Base-by-base conservation (phyloP, 2,113 vertebrate species). In the Cranoglanis bouderius region DNA sequence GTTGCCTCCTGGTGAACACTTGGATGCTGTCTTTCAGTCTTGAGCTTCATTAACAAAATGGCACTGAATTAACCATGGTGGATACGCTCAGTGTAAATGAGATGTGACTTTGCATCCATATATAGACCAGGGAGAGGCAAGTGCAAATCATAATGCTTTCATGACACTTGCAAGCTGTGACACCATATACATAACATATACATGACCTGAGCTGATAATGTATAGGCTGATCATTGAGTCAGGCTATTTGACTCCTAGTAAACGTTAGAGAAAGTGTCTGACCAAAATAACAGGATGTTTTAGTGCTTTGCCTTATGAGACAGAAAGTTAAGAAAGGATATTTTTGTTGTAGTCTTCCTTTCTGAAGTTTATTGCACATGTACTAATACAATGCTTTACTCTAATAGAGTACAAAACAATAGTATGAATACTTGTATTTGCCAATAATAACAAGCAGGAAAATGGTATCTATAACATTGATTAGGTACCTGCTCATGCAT, bases 121-220 rank as follows among this genome's bases (percentile, higher is more conserved):
- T 89, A 72, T 91, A 87, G 82, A 85, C n/a, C 43, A 49, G 29
- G 26, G 61, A 55, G 35, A 89, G 85, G 35, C 26, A 38, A 86
- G 43, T 88, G 82, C 84, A 86, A 85, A 82, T 88, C 70, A 86
- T 83, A 13, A 88, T 89, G 91, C 83, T 91, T 91, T 85, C 88
- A 87, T 93, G 86, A 90, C 67, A 84, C 91, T 92, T 91, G 91
- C 90, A 87, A 84, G 63, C 53, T 89, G 61, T 84, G 74, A 89
- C 91, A 93, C 89, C 70, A 72, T 53, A 87, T 85, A 89, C 81
- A 85, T 92, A 93, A 55, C 74, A 32, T 35, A 57, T 65, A 88
- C 90, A 82, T 88, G 38, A 51, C 55, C 24, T 53, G 67, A 88
- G 87, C 65, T 90, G 46, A 92, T 93, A 93, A 94, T 90, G 89